Percentiles rank a stretch among this genome's conserved stretches.
Evolutionary conservation across 2,888 invertebrate species (phyloP).

Genomic region (Phorcus lineatus): DNA sequence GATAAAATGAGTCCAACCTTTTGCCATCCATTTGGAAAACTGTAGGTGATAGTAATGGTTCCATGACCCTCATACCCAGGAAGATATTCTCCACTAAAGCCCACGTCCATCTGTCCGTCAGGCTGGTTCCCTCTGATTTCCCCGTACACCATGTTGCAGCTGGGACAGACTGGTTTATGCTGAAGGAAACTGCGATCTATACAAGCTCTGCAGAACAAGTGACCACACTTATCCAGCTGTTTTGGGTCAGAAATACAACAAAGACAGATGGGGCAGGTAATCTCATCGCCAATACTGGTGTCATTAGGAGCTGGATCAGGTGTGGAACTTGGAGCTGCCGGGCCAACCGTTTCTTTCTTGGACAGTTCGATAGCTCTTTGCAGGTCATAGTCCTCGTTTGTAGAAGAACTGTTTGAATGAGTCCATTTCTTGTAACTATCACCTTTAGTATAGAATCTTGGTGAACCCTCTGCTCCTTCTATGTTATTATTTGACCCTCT

Average conservation of each 20-base stretch:
- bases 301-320: neutral
- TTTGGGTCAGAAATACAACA: constrained; percentile 39
- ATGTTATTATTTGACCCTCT: no score
- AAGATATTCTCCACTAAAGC: constrained; percentile 23
- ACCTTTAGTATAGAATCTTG: no score
- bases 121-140: constrained; percentile 64
- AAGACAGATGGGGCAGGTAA: constrained; percentile 59
- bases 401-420: no score
- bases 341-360: no score
- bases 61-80: constrained; percentile 45
- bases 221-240: constrained; percentile 53
- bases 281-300: neutral
- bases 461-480: no score
- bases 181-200: constrained; percentile 53
- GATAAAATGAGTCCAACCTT: constrained; percentile 39
- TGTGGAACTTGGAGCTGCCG: no score
- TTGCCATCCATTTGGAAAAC: constrained; percentile 70
- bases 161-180: constrained; percentile 62
- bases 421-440: no score
- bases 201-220: constrained; percentile 62
- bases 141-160: constrained; percentile 62
- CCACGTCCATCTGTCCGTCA: constrained; percentile 51
- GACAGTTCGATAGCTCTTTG: no score
- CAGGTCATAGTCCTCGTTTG: no score
- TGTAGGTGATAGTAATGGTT: constrained; percentile 50